These are phyloP conservation scores for Propithecus deckenii DNA, from an alignment of 2,797 vertebrate genomes.

Conservation along the genomic window DNA sequence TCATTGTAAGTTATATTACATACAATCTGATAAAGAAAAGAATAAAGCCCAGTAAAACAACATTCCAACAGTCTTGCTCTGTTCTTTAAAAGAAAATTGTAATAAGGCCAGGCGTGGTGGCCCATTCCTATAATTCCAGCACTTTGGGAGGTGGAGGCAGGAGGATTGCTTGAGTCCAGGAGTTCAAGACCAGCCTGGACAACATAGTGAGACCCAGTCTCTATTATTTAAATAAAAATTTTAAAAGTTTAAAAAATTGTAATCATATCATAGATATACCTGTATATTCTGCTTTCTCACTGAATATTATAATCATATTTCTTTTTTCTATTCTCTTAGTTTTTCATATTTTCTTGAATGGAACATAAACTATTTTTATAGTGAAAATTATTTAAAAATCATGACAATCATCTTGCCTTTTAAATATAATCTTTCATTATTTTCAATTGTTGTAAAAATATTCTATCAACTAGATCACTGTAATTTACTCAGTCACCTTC, in stretches of 20 bases:
- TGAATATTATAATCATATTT: slow-evolving; percentile 4
- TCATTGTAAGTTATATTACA: slow-evolving; percentile 1
- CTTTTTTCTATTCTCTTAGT: slow-evolving; percentile 7
- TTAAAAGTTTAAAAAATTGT: neutral
- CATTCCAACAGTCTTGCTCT: neutral
- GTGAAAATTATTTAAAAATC: slow-evolving; percentile 43
- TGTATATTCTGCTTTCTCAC: neutral
- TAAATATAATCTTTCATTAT: neutral
- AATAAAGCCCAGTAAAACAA: neutral
- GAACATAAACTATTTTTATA: neutral
- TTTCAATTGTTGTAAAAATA: slow-evolving; percentile 5
- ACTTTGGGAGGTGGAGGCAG: neutral
- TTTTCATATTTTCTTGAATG: slow-evolving; percentile 41
- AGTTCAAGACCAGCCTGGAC: neutral
- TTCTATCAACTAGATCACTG: neutral
- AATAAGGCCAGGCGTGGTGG: neutral
- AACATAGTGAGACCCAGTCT: neutral
- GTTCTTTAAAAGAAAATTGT: neutral
- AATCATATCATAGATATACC: neutral
- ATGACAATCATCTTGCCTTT: neutral
- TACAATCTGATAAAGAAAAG: neutral
- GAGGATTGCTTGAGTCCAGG: neutral
- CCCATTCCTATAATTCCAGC: neutral
- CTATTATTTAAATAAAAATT: neutral
- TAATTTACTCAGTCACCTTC: neutral